Evolutionary conservation across 2,797 vertebrate species (phyloP).

Genomic region (Pogonophryne albipinna): DNA sequence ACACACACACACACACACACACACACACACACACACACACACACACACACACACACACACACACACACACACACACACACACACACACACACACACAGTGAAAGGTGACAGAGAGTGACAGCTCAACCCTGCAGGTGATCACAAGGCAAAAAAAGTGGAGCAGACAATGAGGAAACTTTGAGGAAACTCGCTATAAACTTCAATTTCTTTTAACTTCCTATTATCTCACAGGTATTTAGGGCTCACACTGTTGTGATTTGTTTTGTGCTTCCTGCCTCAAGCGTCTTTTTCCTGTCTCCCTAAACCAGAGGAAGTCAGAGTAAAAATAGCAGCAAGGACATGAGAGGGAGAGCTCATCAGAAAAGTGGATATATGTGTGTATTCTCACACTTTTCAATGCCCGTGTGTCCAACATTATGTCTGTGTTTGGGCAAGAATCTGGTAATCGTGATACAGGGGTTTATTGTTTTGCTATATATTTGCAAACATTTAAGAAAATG

Average conservation of each 20-base stretch:
- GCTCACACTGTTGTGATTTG: conserved; percentile 12
- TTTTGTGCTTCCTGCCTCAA: conserved; percentile 4
- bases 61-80: too few species aligned
- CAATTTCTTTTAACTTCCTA: background rate
- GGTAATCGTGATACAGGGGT: too few species aligned
- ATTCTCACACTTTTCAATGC: background rate
- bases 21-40: too few species aligned
- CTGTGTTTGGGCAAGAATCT: too few species aligned
- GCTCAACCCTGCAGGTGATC: conserved; percentile 40
- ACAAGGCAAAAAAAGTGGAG: conserved; percentile 28
- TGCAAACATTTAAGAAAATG: too few species aligned
- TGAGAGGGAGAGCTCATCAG: conserved; percentile 12
- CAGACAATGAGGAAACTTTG: conserved; percentile 28
- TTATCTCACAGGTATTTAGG: conserved; percentile 26
- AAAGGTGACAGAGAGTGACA: conserved; percentile 56
- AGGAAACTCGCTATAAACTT: conserved; percentile 20
- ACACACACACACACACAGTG: conserved; percentile 19
- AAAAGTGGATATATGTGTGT: background rate
- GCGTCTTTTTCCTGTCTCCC: background rate
- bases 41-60: too few species aligned
- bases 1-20: too few species aligned
- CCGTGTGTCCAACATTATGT: background rate
- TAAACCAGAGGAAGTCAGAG: conserved; percentile 3
- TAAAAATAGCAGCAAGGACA: background rate
- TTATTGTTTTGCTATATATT: too few species aligned